phyloP scores from a whole-genome alignment of 1,140 invertebrate genomes.

The Drosophila arawakana region DNA sequence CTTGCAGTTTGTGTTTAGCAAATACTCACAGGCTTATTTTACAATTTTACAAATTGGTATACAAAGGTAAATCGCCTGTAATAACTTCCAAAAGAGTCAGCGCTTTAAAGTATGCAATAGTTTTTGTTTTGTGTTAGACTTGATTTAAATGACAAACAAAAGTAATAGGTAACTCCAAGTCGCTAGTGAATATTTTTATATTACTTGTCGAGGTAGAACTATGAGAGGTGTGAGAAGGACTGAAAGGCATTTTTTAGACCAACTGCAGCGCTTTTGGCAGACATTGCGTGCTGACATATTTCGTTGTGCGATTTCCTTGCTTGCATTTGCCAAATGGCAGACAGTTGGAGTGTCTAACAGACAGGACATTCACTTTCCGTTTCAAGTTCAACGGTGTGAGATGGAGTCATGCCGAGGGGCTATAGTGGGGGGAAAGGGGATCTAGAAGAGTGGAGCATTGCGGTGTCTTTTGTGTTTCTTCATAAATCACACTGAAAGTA shows the following conservation, averaged over 20 bases:
- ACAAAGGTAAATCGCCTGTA: too few relatives aligned
- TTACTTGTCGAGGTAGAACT: not conserved
- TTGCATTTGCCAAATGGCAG: conserved; percentile 65
- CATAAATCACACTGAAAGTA: conserved; percentile 16
- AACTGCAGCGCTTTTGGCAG: conserved; percentile 58
- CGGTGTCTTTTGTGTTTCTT: conserved; percentile 11
- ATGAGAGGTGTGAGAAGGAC: not conserved
- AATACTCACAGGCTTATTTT: too few relatives aligned
- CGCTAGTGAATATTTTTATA: too few relatives aligned
- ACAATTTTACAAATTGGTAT: too few relatives aligned
- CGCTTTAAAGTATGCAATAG: too few relatives aligned
- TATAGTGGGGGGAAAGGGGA: conserved; percentile 3
- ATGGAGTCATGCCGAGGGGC: conserved; percentile 1
- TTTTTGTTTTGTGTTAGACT: too few relatives aligned
- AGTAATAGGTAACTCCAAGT: too few relatives aligned
- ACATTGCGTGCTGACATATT: conserved; percentile 79
- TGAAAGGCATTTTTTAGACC: conserved; percentile 7
- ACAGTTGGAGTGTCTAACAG: conserved; percentile 74
- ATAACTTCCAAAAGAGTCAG: too few relatives aligned
- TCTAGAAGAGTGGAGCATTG: not conserved
- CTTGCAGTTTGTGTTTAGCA: too few relatives aligned
- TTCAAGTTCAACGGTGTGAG: conserved; percentile 73
- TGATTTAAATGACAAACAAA: too few relatives aligned
- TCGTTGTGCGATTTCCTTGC: conserved; percentile 58
- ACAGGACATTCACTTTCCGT: conserved; percentile 82